Evolutionary conservation across 2,888 invertebrate species (phyloP), one percentile per base, ranked within the genome.

Genomic region (Serripes groenlandicus): DNA sequence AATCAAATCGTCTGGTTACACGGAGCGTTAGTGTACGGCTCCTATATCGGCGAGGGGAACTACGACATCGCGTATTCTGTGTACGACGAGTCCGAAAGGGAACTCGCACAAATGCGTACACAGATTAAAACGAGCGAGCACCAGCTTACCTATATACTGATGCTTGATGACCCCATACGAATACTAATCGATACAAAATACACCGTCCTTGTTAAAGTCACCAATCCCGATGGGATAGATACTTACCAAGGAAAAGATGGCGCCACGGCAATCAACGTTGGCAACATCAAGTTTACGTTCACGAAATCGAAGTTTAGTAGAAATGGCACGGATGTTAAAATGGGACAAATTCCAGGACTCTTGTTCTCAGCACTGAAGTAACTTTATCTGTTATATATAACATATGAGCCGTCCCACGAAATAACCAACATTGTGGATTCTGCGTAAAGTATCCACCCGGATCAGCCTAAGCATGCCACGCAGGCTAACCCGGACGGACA

Each of bases 291-390:
- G 60, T 89, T 88, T 28, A 83, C 75, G 11, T 89, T 89, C 62
- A 82, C 78, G 3, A 88, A 87, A 75, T 88, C 89, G 7, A 88
- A 86, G 60, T 83, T 77, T 56, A 89, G 89, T 74, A 78, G 83
- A 11, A 89, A 89, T 72, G 89, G 89, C 56, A 89, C 89, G 0
- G 89, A 89, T 64, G 83, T 85, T 15, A 89, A 89, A 69, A 88
- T 89, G 74, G 89, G 89, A 62, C 88, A 89, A 62, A 89, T 89
- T 52, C 88, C 89, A 9, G 89, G 89, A 21, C 60, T 88, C 37
- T 62, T 89, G 60, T 89, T 89, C 60, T 85, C 89, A n/a, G 7
- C 71, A 3, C 7, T 66, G 28, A 42, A 42, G 28, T 56, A 5
- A 56, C n/a, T n/a, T n/a, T n/a, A n/a, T n/a, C n/a, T n/a, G n/a